Evolutionary conservation across 2,113 vertebrate genomes (phyloP).

Genomic region (Holacanthus passer): DNA sequence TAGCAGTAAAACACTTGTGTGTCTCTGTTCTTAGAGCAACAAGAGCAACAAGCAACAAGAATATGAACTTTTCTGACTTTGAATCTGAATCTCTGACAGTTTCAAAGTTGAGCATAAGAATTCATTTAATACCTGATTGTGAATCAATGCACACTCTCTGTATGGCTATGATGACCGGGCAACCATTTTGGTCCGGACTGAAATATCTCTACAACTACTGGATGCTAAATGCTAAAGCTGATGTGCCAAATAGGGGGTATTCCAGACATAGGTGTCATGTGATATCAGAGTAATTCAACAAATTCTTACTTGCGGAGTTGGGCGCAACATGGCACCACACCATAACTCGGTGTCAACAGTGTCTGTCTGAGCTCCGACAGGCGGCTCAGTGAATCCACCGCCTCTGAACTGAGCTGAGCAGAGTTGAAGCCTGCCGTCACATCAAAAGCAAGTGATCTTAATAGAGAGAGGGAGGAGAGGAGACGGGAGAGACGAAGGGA

Average conservation of each 20-base stretch:
- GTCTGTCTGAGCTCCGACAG: slow-evolving; percentile 94
- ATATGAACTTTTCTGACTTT: not conserved
- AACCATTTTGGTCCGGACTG: not conserved
- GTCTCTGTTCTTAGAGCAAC: not conserved
- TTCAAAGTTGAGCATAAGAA: not conserved
- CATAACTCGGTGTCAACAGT: slow-evolving; percentile 92
- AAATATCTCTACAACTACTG: not conserved
- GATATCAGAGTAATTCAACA: not conserved
- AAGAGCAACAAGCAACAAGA: no score
- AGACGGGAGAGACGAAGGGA: slow-evolving; percentile 91
- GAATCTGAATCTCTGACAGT: not conserved
- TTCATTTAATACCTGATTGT: not conserved
- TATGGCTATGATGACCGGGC: not conserved
- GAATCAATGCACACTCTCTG: not conserved
- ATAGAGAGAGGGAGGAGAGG: slow-evolving; percentile 87
- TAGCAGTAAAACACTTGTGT: not conserved
- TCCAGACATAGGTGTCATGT: not conserved
- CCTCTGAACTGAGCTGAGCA: slow-evolving; percentile 90
- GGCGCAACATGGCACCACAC: slow-evolving; percentile 94
- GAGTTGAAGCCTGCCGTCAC: slow-evolving; percentile 90
- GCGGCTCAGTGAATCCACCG: slow-evolving; percentile 90
- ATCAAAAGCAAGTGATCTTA: slow-evolving; percentile 92
- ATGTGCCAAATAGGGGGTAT: not conserved
- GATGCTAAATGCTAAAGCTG: not conserved
- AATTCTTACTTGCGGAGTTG: slow-evolving; percentile 89